A percentile compares a stretch with the other conserved stretches of the same genome.
phyloP scores from a whole-genome alignment of 2,797 vertebrate genomes.

The Hapalemur alaotrensis region DNA sequence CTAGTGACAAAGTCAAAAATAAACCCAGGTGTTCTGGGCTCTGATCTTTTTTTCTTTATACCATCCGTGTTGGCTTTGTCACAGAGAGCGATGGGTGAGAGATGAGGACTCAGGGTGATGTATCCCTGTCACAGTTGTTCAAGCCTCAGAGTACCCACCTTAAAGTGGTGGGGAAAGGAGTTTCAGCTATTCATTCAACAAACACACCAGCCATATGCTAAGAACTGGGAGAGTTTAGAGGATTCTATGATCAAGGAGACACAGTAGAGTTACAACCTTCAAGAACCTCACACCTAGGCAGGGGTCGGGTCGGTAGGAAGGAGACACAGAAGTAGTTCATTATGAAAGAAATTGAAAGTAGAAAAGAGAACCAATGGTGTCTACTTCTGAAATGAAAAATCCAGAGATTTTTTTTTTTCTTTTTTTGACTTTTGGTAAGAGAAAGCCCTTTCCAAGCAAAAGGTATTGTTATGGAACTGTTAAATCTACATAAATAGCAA shows the following conservation, averaged over 20 bases:
- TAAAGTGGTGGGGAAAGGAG: not conserved
- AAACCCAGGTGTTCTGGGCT: not conserved
- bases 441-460: not conserved
- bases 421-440: not conserved
- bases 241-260: not conserved
- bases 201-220: not conserved
- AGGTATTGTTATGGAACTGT: conserved; percentile 62
- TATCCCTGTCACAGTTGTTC: not conserved
- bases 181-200: not conserved
- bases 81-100: not conserved
- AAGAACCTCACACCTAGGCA: not conserved
- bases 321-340: not conserved
- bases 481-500: conserved; percentile 67
- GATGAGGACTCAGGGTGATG: rapidly evolving
- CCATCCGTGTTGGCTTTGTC: not conserved
- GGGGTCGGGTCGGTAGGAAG: not conserved
- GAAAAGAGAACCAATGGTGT: not conserved
- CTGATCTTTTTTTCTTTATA: not conserved
- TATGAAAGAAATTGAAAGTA: not conserved
- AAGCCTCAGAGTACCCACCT: not conserved
- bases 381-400: not conserved
- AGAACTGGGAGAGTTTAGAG: not conserved
- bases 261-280: not conserved
- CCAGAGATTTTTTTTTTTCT: not conserved
- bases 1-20: not conserved